Percentiles rank a stretch among this genome's conserved stretches.
Evolutionary conservation across 2,888 invertebrate species (phyloP).

Genomic region (Poecilus cupreus): DNA sequence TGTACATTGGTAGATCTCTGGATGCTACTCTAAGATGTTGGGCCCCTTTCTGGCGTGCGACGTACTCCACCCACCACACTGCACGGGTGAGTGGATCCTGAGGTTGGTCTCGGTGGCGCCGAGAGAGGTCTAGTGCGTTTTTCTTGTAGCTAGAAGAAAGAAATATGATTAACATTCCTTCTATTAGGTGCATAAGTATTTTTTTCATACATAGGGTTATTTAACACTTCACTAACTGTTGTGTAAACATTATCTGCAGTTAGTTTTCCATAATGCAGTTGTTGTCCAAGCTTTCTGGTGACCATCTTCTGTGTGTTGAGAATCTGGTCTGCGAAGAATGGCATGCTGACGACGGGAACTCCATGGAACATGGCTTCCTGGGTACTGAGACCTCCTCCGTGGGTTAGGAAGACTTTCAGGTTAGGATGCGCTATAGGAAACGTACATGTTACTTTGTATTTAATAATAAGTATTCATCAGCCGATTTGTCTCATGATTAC

Average conservation of each 20-base stretch:
- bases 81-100: slow-evolving; percentile 62
- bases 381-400: slow-evolving; percentile 65
- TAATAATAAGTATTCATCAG: too few relatives aligned
- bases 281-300: slow-evolving; percentile 64
- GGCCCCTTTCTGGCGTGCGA: slow-evolving; percentile 61
- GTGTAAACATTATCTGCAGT: slow-evolving; percentile 62
- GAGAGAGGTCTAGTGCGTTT: slow-evolving; percentile 61
- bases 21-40: slow-evolving; percentile 60
- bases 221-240: slow-evolving; percentile 62
- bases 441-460: too few relatives aligned
- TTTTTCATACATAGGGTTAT: slow-evolving; percentile 63
- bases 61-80: slow-evolving; percentile 63
- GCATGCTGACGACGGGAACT: slow-evolving; percentile 64
- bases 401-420: slow-evolving; percentile 59
- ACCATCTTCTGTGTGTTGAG: slow-evolving; percentile 66
- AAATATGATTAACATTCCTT: background rate
- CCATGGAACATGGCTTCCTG: slow-evolving; percentile 63
- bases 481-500: background rate
- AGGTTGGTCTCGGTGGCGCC: slow-evolving; percentile 61
- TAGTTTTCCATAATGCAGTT: slow-evolving; percentile 63
- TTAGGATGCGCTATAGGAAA: slow-evolving; percentile 63
- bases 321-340: slow-evolving; percentile 66
- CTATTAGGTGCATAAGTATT: background rate
- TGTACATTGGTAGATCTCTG: slow-evolving; percentile 60
- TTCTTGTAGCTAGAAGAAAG: slow-evolving; percentile 62